Evolutionary conservation across 1,140 invertebrate genomes (phyloP).

Genomic region (Stenopsyche tienmushanensis): DNA sequence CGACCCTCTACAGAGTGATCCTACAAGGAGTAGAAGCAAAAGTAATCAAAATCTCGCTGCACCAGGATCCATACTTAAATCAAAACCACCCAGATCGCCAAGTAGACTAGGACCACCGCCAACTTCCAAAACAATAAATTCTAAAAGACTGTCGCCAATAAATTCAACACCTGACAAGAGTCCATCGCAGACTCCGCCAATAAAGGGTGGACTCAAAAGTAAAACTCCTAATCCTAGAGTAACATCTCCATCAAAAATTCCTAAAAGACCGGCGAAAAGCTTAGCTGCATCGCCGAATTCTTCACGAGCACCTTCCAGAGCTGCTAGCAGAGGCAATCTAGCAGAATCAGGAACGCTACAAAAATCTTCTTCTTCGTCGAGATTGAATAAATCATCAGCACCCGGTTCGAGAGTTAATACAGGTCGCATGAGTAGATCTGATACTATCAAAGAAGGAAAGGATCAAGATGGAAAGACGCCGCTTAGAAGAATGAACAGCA

Average conservation of each 20-base stretch:
- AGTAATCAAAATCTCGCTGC: conserved; percentile 50
- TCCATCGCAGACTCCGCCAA: conserved; percentile 47
- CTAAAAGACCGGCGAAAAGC: conserved; percentile 39
- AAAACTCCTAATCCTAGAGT: conserved; percentile 51
- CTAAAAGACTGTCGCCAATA: conserved; percentile 55
- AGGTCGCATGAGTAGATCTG: conserved; percentile 5
- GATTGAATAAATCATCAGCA: conserved; percentile 10
- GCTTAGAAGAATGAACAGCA: conserved; percentile 45
- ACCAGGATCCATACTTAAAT: conserved; percentile 47
- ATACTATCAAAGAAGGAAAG: conserved; percentile 22
- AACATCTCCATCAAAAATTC: conserved; percentile 44
- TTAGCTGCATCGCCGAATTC: conserved; percentile 33
- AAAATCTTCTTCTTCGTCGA: conserved; percentile 21
- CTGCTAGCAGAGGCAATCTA: conserved; percentile 47
- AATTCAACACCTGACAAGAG: conserved; percentile 55
- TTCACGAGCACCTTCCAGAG: conserved; percentile 39
- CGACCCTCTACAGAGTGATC: conserved; percentile 48
- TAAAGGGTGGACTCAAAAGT: conserved; percentile 45
- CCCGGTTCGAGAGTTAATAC: conserved; percentile 5
- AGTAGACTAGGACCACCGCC: conserved; percentile 52
- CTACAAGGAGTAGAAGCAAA: conserved; percentile 45
- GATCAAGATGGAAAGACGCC: conserved; percentile 31
- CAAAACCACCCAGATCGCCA: conserved; percentile 54
- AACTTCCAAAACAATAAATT: conserved; percentile 50
- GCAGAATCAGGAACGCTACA: conserved; percentile 43